Percentiles rank a stretch among this genome's conserved stretches.
These are phyloP conservation scores for Astur gentilis DNA, from an alignment of 2,113 vertebrate species.

Conservation along the genomic window DNA sequence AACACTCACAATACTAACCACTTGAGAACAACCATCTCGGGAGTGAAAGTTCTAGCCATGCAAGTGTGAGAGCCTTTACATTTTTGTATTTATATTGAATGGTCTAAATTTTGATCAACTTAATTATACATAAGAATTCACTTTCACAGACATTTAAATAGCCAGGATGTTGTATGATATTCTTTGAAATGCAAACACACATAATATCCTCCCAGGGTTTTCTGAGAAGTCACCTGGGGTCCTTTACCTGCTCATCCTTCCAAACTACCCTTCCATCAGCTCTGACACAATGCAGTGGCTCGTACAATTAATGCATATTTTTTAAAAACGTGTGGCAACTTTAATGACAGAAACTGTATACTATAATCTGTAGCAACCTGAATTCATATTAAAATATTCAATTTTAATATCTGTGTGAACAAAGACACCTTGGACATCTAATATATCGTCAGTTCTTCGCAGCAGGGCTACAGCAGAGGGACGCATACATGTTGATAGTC, in stretches of 20 bases:
- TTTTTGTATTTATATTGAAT: neutral
- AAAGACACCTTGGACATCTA: neutral
- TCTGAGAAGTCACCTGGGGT: neutral
- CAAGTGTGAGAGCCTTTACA: neutral
- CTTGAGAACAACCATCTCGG: neutral
- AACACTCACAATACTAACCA: neutral
- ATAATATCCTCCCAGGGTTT: neutral
- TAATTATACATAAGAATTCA: neutral
- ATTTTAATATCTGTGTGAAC: neutral
- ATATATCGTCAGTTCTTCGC: neutral
- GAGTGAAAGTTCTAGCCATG: neutral
- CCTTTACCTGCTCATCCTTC: neutral
- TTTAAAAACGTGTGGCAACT: neutral
- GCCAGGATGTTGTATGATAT: neutral
- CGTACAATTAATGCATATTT: neutral
- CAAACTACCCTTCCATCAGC: neutral
- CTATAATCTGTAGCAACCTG: neutral
- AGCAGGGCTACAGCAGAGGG: neutral
- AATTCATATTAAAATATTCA: neutral
- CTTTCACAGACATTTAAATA: neutral
- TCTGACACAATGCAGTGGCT: neutral
- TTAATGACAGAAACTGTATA: neutral
- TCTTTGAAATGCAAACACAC: neutral
- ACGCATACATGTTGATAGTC: fast-evolving
- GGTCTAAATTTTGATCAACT: neutral